These are phyloP conservation scores for Leptestheria dahalacensis DNA, from an alignment of 1,140 invertebrate species.

Conservation along the genomic window DNA sequence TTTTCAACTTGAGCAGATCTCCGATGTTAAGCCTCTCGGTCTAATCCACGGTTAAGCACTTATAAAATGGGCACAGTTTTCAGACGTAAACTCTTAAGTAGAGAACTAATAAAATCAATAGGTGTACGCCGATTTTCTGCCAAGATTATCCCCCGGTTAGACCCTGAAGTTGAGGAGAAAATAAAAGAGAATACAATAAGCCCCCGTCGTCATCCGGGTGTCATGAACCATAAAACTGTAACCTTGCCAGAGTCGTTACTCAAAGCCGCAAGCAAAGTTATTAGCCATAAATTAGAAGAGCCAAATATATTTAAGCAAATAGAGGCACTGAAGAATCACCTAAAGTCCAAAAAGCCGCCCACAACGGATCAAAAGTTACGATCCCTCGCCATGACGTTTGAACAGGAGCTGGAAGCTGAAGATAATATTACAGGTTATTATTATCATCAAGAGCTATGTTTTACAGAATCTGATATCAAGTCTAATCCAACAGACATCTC, in stretches of 20 bases:
- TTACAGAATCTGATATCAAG: neutral
- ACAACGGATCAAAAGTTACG: constrained; percentile 38
- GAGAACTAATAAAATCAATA: no score
- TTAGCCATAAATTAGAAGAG: constrained; percentile 5
- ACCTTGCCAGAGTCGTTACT: constrained; percentile 40
- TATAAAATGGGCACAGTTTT: no score
- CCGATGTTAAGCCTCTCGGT: no score
- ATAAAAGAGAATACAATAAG: constrained; percentile 37
- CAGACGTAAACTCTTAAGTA: no score
- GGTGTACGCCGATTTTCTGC: neutral
- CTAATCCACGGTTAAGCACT: no score
- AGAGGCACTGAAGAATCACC: constrained; percentile 38
- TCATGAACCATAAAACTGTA: constrained; percentile 32
- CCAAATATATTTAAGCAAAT: constrained; percentile 32
- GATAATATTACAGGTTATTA: constrained; percentile 21
- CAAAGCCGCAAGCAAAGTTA: constrained; percentile 25
- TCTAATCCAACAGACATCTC: constrained; percentile 1
- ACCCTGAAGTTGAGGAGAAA: neutral
- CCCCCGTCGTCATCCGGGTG: constrained; percentile 49
- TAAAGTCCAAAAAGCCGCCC: constrained; percentile 42
- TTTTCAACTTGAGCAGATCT: no score
- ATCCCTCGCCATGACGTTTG: constrained; percentile 30
- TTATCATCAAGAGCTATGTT: constrained; percentile 12
- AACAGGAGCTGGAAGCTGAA: constrained; percentile 22
- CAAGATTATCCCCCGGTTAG: neutral